Percentiles rank a stretch among this genome's conserved stretches.
Conservation (phyloP, 1,140 invertebrate species). For the Eciton burchellii region DNA sequence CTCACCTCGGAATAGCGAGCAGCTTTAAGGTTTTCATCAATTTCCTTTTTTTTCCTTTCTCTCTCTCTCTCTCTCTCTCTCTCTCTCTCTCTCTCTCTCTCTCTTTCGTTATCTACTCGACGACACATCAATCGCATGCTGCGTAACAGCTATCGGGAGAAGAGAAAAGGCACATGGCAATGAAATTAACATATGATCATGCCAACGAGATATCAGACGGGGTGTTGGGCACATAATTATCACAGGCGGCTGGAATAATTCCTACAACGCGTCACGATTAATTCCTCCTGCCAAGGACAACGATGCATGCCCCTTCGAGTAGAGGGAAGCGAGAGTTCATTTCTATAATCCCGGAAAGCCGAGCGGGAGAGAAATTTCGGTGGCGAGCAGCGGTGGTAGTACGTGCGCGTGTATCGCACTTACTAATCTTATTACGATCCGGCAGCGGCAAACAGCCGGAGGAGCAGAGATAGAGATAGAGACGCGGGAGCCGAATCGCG, state of each 20-base stretch:
- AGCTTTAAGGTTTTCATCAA: background rate
- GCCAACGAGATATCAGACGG: no score
- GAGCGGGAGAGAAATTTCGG: background rate
- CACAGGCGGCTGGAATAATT: background rate
- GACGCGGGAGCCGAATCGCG: conserved; percentile 10
- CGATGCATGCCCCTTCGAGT: background rate
- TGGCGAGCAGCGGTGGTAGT: background rate
- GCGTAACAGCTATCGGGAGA: no score
- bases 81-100: no score
- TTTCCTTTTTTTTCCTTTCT: no score
- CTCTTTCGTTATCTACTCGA: no score
- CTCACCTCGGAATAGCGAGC: background rate
- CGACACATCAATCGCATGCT: no score
- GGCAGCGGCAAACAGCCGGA: background rate
- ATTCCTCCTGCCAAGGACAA: no score
- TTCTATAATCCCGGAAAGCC: background rate
- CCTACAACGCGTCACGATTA: no score
- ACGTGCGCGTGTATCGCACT: background rate
- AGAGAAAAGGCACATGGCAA: no score
- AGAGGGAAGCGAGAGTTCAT: background rate
- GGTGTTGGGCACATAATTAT: no score
- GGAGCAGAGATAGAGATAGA: conserved; percentile 8
- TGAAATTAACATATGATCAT: no score
- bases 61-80: no score
- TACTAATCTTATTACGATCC: conserved; percentile 27